These are phyloP conservation scores for Nettapus auritus DNA, from an alignment of 2,113 vertebrate genomes.

Conservation along the genomic window DNA sequence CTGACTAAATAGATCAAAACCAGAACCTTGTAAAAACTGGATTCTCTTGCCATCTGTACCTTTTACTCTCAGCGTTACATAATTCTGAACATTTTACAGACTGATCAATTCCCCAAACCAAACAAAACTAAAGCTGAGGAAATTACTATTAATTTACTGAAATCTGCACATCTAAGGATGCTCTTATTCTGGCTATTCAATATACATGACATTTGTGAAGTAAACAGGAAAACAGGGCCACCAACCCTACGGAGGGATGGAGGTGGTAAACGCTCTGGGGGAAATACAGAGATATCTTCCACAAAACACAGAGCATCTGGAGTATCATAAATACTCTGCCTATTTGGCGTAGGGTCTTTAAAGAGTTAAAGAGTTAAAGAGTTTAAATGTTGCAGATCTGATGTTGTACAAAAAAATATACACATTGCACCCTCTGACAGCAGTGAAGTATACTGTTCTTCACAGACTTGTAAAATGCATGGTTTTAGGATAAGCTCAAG, in stretches of 20 bases:
- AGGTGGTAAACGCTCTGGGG: neutral
- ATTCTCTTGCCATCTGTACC: neutral
- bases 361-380: neutral
- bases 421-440: neutral
- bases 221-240: neutral
- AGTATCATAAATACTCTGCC: neutral
- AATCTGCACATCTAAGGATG: neutral
- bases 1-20: neutral
- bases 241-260: no score
- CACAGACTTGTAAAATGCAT: neutral
- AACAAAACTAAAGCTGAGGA: neutral
- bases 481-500: neutral
- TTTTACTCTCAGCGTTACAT: neutral
- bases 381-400: neutral
- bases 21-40: neutral
- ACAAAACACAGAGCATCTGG: neutral
- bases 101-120: neutral
- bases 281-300: neutral
- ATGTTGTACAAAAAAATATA: fast-evolving
- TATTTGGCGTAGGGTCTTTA: neutral
- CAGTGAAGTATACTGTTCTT: neutral
- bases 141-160: neutral
- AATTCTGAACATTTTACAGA: neutral
- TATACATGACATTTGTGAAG: neutral
- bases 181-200: neutral